These are phyloP conservation scores for Bos taurus DNA, from an alignment of 2,113 vertebrate genomes.

Conservation along the genomic window ARS-UCD2.0 NC_037328.1:9170501-9171000, in stretches of 20 bases:
- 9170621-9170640: not conserved
- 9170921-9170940: not conserved
- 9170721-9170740: not conserved
- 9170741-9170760: rapidly evolving
- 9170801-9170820: not conserved
- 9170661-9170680: not conserved
- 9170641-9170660: not conserved
- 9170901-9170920: not conserved
- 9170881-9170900: not conserved
- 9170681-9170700: not conserved
- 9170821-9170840: not conserved
- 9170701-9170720: not conserved
- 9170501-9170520: not conserved
- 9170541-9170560: not conserved
- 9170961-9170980: rapidly evolving
- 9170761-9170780: not conserved
- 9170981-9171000: not conserved
- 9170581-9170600: not conserved
- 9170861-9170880: not conserved
- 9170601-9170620: not conserved
- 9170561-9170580: not conserved
- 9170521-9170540: not conserved
- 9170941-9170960: not conserved
- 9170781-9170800: not conserved
- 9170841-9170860: not conserved